These are phyloP conservation scores for Apamea epomidion DNA, from an alignment of 2,888 invertebrate genomes.

Conservation along the genomic window DNA sequence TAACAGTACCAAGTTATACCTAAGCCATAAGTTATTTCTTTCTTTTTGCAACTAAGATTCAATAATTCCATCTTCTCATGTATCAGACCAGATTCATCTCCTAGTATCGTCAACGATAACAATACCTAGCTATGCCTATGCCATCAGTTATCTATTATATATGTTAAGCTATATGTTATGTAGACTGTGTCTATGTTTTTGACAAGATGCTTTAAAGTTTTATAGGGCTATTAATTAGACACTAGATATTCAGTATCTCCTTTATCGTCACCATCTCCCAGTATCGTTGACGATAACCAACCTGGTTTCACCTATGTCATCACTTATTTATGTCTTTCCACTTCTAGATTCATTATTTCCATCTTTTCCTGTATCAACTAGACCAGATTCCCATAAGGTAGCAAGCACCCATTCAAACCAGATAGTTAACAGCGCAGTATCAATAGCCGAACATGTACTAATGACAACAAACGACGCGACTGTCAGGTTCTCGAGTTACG, in stretches of 20 bases:
- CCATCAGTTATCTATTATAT: too few relatives aligned
- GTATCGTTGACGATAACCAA: neutral
- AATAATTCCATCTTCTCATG: neutral
- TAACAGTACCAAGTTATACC: neutral
- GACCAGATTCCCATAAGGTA: conserved; percentile 2
- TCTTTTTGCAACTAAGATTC: too few relatives aligned
- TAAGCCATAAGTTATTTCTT: neutral
- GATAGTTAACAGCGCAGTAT: conserved; percentile 33
- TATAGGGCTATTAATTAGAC: too few relatives aligned
- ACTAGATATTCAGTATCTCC: neutral
- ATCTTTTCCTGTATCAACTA: neutral
- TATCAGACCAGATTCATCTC: neutral
- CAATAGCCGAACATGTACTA: conserved; percentile 52
- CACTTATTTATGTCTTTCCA: too few relatives aligned
- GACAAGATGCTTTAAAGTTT: neutral
- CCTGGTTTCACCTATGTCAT: too few relatives aligned
- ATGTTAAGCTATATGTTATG: too few relatives aligned
- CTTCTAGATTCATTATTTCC: neutral
- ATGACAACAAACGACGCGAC: conserved; percentile 65
- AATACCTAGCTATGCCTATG: too few relatives aligned
- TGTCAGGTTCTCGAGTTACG: conserved; percentile 66
- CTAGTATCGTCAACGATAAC: too few relatives aligned
- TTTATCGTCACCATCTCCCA: neutral
- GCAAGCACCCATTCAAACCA: conserved; percentile 4
- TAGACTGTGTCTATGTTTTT: neutral